These are phyloP conservation scores for Crotalus helleri DNA, from an alignment of 2,113 vertebrate species.

Conservation along the genomic window DNA sequence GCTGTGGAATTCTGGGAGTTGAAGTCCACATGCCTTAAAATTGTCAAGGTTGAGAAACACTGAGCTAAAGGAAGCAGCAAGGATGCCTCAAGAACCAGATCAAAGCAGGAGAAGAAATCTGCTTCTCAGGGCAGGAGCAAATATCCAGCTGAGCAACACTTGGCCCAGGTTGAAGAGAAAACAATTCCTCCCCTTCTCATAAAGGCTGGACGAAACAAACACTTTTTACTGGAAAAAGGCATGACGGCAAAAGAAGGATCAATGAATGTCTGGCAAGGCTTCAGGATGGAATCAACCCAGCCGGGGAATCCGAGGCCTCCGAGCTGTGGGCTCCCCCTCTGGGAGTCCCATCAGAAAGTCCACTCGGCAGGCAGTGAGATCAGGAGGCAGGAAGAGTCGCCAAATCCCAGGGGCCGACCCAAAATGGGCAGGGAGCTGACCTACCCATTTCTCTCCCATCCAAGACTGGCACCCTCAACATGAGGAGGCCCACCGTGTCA, in stretches of 20 bases:
- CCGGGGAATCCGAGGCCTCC: background rate
- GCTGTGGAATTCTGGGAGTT: too few species aligned
- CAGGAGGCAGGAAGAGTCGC: background rate
- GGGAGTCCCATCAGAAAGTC: background rate
- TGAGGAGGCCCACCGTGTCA: background rate
- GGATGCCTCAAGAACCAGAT: constrained; percentile 44
- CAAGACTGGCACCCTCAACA: accelerated
- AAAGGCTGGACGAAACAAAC: background rate
- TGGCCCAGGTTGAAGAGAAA: background rate
- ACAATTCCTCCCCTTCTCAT: background rate
- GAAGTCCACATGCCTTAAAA: too few species aligned
- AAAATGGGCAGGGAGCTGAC: background rate
- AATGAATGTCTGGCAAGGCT: background rate
- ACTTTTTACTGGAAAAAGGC: background rate
- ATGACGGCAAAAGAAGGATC: background rate
- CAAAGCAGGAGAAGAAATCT: background rate
- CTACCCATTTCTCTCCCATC: background rate
- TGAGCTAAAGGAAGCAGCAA: constrained; percentile 21
- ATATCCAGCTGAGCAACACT: background rate
- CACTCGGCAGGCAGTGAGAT: background rate
- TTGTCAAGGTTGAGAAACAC: too few species aligned
- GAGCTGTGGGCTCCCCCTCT: background rate
- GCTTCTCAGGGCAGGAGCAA: background rate
- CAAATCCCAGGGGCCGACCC: background rate
- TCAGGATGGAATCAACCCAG: background rate